These are phyloP conservation scores for Phthorimaea operculella DNA, from an alignment of 1,140 invertebrate species.

Conservation along the genomic window DNA sequence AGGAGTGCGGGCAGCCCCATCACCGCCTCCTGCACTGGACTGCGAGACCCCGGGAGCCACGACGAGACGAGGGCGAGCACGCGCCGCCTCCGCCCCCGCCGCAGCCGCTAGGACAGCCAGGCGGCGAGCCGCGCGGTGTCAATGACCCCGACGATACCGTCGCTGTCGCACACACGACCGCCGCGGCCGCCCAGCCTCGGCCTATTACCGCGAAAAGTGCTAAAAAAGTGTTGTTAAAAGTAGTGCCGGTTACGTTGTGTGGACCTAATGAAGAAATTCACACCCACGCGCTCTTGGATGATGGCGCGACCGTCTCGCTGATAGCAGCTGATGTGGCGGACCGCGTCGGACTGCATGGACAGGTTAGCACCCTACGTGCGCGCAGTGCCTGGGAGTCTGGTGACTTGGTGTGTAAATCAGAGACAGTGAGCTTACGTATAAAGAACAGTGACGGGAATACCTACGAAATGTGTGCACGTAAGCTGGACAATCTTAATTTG, in stretches of 20 bases:
- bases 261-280: background rate
- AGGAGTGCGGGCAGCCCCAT: constrained; percentile 9
- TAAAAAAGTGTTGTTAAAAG: background rate
- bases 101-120: background rate
- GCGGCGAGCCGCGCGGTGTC: background rate
- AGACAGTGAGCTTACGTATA: background rate
- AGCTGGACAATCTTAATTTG: background rate
- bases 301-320: background rate
- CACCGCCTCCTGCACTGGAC: constrained; percentile 11
- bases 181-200: no score
- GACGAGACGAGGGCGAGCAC: background rate
- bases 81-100: background rate
- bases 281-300: background rate
- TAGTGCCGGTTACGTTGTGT: background rate
- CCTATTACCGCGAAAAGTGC: no score
- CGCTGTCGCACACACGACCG: background rate
- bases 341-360: background rate
- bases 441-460: background rate
- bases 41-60: background rate
- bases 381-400: background rate
- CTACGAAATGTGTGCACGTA: background rate
- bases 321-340: background rate
- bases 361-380: background rate
- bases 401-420: background rate
- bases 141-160: background rate